phyloP scores from a whole-genome alignment of 2,888 invertebrate species.

The Plagodis pulveraria region DNA sequence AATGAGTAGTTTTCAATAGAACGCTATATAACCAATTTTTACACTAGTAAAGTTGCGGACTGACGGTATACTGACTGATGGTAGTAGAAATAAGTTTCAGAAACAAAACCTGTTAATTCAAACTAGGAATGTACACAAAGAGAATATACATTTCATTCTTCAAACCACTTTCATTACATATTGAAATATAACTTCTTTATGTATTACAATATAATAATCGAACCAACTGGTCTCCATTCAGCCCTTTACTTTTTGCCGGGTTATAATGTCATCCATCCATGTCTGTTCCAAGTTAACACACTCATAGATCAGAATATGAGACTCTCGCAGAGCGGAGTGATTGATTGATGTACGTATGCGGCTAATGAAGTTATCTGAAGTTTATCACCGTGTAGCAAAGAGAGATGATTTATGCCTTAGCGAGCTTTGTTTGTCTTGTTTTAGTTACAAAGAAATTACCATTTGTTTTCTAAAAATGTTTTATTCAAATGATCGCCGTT shows the following conservation, averaged over 20 bases:
- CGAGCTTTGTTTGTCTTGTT: too few species aligned
- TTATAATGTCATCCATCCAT: slow-evolving; percentile 31
- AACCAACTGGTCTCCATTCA: not conserved
- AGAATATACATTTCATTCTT: too few species aligned
- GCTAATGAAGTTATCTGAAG: slow-evolving; percentile 24
- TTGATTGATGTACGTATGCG: slow-evolving; percentile 31
- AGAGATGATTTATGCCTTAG: slow-evolving; percentile 12
- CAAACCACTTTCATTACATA: not conserved
- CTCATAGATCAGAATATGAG: slow-evolving; percentile 32
- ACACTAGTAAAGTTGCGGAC: too few species aligned
- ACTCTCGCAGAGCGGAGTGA: slow-evolving; percentile 21
- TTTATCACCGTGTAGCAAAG: slow-evolving; percentile 14
- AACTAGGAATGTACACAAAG: too few species aligned
- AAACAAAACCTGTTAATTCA: too few species aligned
- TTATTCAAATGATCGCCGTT: too few species aligned
- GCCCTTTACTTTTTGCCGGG: slow-evolving; percentile 12
- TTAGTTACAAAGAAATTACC: too few species aligned
- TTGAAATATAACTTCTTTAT: not conserved
- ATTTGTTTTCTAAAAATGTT: too few species aligned
- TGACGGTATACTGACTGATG: too few species aligned
- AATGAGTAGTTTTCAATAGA: too few species aligned
- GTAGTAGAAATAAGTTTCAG: too few species aligned
- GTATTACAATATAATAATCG: not conserved
- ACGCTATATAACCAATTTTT: too few species aligned
- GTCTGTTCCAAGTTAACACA: slow-evolving; percentile 25